phyloP scores from a whole-genome alignment of 2,888 invertebrate genomes.

The Drosophila infuscata region DNA sequence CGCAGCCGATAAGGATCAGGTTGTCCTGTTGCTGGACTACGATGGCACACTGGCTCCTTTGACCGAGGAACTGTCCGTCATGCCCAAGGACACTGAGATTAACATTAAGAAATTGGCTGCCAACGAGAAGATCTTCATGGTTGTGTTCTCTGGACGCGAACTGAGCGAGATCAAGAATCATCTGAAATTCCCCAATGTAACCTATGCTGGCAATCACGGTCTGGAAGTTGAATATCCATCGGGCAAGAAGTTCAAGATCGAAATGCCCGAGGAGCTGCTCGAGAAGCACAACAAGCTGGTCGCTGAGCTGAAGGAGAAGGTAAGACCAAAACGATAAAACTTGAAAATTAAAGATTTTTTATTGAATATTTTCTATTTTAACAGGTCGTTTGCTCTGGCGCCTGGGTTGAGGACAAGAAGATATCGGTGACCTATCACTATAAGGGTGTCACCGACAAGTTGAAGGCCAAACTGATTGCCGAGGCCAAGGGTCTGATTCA shows the following conservation, averaged over 20 bases:
- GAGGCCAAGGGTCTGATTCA: constrained; percentile 89
- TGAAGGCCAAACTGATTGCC: constrained; percentile 87
- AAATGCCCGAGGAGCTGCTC: constrained; percentile 90
- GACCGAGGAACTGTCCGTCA: constrained; percentile 88
- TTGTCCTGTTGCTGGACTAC: constrained; percentile 90
- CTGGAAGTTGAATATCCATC: constrained; percentile 91
- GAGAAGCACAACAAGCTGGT: constrained; percentile 89
- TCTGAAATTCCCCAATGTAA: constrained; percentile 87
- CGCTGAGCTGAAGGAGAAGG: constrained; percentile 89
- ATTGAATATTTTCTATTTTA: neutral
- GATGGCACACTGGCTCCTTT: constrained; percentile 92
- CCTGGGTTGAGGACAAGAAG: constrained; percentile 92
- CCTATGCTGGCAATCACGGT: constrained; percentile 92
- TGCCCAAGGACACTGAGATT: constrained; percentile 90
- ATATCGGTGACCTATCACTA: constrained; percentile 91
- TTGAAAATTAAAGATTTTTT: neutral
- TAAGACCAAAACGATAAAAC: constrained; percentile 58
- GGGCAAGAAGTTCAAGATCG: constrained; percentile 91
- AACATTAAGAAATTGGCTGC: constrained; percentile 89
- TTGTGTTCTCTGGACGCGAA: constrained; percentile 90
- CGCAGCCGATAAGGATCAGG: constrained; percentile 88
- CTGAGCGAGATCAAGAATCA: constrained; percentile 91
- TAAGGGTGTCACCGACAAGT: constrained; percentile 88
- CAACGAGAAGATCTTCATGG: constrained; percentile 90
- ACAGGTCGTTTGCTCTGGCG: constrained; percentile 89